Evolutionary conservation across 2,113 vertebrate species (phyloP), one percentile per base, ranked within the genome.

Genomic region (Ictalurus furcatus): DNA sequence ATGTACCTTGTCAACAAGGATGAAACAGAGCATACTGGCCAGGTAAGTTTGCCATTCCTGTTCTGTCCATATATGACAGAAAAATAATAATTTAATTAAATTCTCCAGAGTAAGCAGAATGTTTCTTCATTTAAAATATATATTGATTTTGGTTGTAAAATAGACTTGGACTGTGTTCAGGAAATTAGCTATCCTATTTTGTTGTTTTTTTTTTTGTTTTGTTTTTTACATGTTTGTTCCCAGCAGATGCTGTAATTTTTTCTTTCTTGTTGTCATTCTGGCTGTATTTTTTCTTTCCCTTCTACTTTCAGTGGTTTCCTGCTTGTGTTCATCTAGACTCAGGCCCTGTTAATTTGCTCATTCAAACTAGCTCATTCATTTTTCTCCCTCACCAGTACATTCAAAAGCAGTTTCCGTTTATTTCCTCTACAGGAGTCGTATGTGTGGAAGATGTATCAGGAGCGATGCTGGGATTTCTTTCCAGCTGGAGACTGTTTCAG

Each of bases 1-100:
- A 99, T 99, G 98, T 99, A 99, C 93, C 95, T 99, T 67, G 98
- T 99, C 95, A 99, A 99, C 94, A 99, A 99, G 94, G 98, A 99
- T 93, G 98, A 99, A 94, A 99, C 98, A 0, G 98, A 99, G 92
- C 98, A 99, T 95, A 99, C 98, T 2, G 98, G 98, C 73, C 98
- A 99, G 97, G 98, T 97, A 91, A 17, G 85, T 92, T 85, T 67
- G 44, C 78, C 14, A 78, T 81, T 61, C 78, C n/a, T 34, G 73
- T 76, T 25, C 40, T 12, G 25, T 61, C 19, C 1, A 34, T 82
- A 34, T 56, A 34, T 58, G 3, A 81, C 34, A 12, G 21, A 44
- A 63, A 28, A 34, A 28, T 13, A 40, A 37, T 4, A 4, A 25
- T 25, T 40, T 30, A 37, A 81, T 30, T 34, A 81, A 30, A n/a